phyloP scores from a whole-genome alignment of 2,888 invertebrate species.

The Meiosimyza platycephala region DNA sequence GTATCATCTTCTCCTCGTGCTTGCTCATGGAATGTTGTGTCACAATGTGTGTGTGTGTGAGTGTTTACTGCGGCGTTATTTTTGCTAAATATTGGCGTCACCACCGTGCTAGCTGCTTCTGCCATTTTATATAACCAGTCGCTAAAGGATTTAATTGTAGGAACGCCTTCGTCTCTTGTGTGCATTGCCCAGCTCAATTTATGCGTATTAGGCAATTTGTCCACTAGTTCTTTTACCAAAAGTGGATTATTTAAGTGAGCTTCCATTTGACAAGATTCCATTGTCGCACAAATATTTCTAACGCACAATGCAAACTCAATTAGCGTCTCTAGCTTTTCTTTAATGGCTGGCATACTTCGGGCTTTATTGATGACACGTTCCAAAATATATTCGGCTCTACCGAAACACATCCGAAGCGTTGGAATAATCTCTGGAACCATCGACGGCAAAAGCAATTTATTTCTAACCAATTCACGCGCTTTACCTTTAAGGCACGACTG shows the following conservation, averaged over 20 bases:
- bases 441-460: constrained; percentile 31
- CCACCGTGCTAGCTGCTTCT: too few relatives aligned
- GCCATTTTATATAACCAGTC: neutral
- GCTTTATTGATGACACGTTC: constrained; percentile 36
- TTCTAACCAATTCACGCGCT: constrained; percentile 35
- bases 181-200: constrained; percentile 39
- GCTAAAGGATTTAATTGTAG: neutral
- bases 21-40: too few relatives aligned
- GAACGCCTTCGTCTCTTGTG: neutral
- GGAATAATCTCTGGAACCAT: constrained; percentile 39
- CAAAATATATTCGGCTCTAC: constrained; percentile 33
- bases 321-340: constrained; percentile 35
- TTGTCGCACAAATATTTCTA: constrained; percentile 24
- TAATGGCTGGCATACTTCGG: constrained; percentile 26
- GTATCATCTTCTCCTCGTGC: too few relatives aligned
- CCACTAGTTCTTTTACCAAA: constrained; percentile 7
- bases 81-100: too few relatives aligned
- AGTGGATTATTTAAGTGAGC: constrained; percentile 14
- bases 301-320: constrained; percentile 33
- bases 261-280: constrained; percentile 25
- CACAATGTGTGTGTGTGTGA: too few relatives aligned
- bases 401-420: constrained; percentile 35
- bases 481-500: constrained; percentile 29
- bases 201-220: constrained; percentile 13
- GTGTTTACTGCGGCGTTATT: too few relatives aligned